Conservation (phyloP, 2,113 vertebrate genomes). For the Carettochelys insculpta region DNA sequence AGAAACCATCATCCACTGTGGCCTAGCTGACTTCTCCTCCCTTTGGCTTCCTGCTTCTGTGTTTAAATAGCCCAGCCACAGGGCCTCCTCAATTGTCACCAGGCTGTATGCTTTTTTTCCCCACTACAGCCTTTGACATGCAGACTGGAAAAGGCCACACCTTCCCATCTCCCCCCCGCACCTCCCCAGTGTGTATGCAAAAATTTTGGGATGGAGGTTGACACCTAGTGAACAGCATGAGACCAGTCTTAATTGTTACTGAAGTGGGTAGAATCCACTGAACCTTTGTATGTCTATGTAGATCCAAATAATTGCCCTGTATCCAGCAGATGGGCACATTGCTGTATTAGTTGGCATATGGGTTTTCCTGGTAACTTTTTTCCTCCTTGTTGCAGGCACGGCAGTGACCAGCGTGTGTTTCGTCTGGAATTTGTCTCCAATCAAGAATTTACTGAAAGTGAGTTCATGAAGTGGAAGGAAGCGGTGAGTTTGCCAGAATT, state of each 20-base stretch:
- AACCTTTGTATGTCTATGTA: background rate
- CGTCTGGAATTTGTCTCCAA: constrained; percentile 98
- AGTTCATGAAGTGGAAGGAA: constrained; percentile 99
- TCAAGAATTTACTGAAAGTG: constrained; percentile 97
- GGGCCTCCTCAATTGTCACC: background rate
- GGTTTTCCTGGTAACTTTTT: background rate
- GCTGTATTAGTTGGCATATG: background rate
- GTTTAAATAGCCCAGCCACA: background rate
- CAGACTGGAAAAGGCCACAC: background rate
- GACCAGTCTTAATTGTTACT: background rate
- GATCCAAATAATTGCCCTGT: background rate
- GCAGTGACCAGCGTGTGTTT: constrained; percentile 94
- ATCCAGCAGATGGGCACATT: background rate
- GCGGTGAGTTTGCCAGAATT: constrained; percentile 84
- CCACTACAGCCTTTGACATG: background rate
- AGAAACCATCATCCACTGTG: background rate
- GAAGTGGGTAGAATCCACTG: background rate
- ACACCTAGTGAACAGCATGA: background rate
- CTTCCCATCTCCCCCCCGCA: too few species aligned
- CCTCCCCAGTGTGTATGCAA: background rate
- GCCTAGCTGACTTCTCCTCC: background rate
- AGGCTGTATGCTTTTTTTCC: background rate
- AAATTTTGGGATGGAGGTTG: background rate
- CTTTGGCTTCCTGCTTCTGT: background rate
- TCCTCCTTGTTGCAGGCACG: constrained; percentile 83